Base-by-base conservation (phyloP, 2,113 vertebrate genomes). In the Mugil cephalus region DNA sequence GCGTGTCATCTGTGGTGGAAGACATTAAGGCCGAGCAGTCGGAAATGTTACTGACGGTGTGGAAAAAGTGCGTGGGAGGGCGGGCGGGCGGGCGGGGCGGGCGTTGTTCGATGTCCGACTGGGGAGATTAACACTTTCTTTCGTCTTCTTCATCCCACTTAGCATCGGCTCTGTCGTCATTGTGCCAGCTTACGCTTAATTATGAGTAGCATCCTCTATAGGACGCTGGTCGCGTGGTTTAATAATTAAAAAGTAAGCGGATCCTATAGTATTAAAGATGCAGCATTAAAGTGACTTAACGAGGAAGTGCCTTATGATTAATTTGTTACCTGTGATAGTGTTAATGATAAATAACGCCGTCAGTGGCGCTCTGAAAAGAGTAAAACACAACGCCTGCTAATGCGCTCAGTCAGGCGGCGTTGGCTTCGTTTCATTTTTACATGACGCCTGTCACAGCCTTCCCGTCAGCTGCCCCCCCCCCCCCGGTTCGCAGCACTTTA, bases 11-110 rank as follows among this genome's bases (percentile, higher is more conserved):
- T 48, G 12, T n/a, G 8, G 59, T 11, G 3, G 39, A 15, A 43
- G 40, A 46, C 72, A 77, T 86, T 53, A 78, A 45, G 15, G 43
- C 3, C n/a, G 53, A 52, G 43, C 64, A 2, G 71, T 19, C 4
- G 18, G 35, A 61, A 66, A 80, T 67, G 46, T 64, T 53, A 53
- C 64, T 74, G 66, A 54, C 77, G 53, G 67, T 62, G 73, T 60
- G 62, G 63, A 52, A 69, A 62, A 70, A 30, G n/a, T n/a, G n/a
- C n/a, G n/a, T n/a, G 43, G 24, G 24, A 30, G 24, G 24, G 24
- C 2, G 24, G 24, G 24, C 5, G 2, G 24, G 5, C 5, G 63
- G n/a, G n/a, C n/a, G n/a, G n/a, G n/a, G n/a, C 5, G 2, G 24
- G 5, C 5, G 63, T 10, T 69, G 30, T 65, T 56, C 19, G 19